Evolutionary conservation across 2,888 invertebrate genomes (phyloP), one percentile per base, ranked within the genome.

Genomic region (Thumatha senex): DNA sequence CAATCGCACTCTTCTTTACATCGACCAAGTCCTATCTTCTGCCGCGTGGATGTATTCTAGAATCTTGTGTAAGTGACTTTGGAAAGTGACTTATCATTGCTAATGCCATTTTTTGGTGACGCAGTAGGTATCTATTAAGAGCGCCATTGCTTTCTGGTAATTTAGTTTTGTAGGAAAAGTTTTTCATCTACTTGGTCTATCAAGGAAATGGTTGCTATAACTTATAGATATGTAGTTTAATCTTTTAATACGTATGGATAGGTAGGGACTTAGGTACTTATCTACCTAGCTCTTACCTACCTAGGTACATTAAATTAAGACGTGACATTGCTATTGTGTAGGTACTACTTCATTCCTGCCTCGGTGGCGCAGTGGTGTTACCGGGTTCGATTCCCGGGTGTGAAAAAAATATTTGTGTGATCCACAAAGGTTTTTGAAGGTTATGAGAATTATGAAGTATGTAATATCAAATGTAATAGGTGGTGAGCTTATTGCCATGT

Each of bases 81-180:
- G 7, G 29, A 48, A 51, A 54, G 60, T 57, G 68, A 69, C 70
- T 75, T 68, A 61, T 2, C 18, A 2, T 72, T 61, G 70, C 67
- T n/a, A 73, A 87, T 87, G 86, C 86, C 86, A 87, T 86, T 86
- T 89, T 89, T 88, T 82, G 87, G 88, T 83, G 86, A 87, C 86
- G 70, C 78, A 82, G 82, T 75, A 79, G 85, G 82, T 24, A 24
- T 5, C 18, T 84, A 88, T 86, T 87, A 88, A 73, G 79, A 81
- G 82, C 84, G 80, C 78, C 77, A 89, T 86, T 87, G 90, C 83
- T 82, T 4, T 24, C 78, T 80, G 73, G 82, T 90, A 88, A 92
- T 87, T 90, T 83, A 77, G 84, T 92, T 90, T 87, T 74, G 89
- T 84, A 86, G 85, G 82, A 88, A 89, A 86, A 84, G 80, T 84